Conservation (phyloP, 1,140 invertebrate genomes). For the Drosophila busckii region DNA sequence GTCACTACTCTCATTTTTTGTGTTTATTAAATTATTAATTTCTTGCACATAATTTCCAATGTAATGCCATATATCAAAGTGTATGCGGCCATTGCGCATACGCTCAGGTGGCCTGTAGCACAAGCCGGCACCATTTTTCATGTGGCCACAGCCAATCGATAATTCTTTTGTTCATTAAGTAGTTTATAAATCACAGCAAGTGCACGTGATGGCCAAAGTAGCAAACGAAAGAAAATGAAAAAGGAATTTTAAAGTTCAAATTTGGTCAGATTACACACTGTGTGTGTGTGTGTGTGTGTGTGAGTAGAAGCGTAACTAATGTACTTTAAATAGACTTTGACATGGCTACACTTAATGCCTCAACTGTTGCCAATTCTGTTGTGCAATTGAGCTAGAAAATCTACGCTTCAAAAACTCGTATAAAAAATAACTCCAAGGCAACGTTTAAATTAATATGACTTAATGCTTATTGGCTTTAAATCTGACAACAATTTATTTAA, state of each 20-base stretch:
- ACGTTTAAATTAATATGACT: too few relatives aligned
- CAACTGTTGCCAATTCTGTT: constrained; percentile 31
- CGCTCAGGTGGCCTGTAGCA: constrained; percentile 8
- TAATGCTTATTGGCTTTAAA: too few relatives aligned
- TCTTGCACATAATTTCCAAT: constrained; percentile 65
- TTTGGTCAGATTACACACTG: constrained; percentile 29
- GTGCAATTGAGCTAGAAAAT: constrained; percentile 32
- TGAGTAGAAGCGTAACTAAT: constrained; percentile 29
- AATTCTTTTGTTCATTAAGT: constrained; percentile 74
- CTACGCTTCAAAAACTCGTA: constrained; percentile 34
- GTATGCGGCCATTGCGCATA: constrained; percentile 61
- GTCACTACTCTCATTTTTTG: constrained; percentile 21
- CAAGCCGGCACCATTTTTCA: constrained; percentile 48
- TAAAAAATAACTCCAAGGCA: too few relatives aligned
- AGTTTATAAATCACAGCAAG: constrained; percentile 64
- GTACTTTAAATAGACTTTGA: constrained; percentile 39
- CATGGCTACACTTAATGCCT: constrained; percentile 15
- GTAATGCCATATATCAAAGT: constrained; percentile 58
- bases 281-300: not conserved
- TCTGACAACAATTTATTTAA: too few relatives aligned
- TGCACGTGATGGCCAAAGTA: not conserved
- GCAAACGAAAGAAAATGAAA: constrained; percentile 24
- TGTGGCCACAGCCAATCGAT: constrained; percentile 59
- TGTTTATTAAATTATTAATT: too few relatives aligned
- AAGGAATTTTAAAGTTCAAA: constrained; percentile 36